Conservation (phyloP, 2,797 vertebrate species). For the Smutsia gigantea region DNA sequence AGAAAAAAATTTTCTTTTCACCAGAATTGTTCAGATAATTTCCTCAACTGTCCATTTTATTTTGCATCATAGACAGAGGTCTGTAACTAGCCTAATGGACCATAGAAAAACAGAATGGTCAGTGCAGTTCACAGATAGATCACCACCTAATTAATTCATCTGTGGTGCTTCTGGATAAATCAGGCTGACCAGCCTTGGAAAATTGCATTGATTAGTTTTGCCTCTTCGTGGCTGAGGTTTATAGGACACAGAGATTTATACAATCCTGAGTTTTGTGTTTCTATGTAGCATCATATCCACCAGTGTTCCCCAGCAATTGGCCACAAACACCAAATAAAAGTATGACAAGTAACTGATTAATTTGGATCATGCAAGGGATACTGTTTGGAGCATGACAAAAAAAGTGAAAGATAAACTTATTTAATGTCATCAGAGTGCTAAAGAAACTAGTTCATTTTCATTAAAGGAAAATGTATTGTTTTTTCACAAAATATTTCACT, state of each 20-base stretch:
- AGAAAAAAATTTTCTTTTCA: slow-evolving; percentile 62
- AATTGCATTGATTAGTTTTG: not conserved
- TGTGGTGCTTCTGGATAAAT: not conserved
- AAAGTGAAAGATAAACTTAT: not conserved
- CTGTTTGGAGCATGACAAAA: not conserved
- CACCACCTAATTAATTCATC: not conserved
- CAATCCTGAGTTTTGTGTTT: not conserved
- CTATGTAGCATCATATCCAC: not conserved
- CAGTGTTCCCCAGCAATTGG: not conserved
- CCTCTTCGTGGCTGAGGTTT: not conserved
- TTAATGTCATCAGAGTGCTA: not conserved
- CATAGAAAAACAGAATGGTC: slow-evolving; percentile 25
- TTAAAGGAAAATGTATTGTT: not conserved
- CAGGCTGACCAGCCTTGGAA: not conserved
- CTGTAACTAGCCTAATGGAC: slow-evolving; percentile 39
- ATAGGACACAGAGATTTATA: not conserved
- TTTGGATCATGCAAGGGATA: not conserved
- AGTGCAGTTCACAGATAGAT: slow-evolving; percentile 6
- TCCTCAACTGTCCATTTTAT: slow-evolving; percentile 61
- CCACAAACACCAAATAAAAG: not conserved
- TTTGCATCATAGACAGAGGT: slow-evolving; percentile 49
- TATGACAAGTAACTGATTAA: not conserved
- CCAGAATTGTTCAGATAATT: slow-evolving; percentile 73
- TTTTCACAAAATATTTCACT: not conserved
- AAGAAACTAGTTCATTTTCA: not conserved